Base-by-base conservation (phyloP, 2,113 vertebrate species). In the Melierax canorus region DNA sequence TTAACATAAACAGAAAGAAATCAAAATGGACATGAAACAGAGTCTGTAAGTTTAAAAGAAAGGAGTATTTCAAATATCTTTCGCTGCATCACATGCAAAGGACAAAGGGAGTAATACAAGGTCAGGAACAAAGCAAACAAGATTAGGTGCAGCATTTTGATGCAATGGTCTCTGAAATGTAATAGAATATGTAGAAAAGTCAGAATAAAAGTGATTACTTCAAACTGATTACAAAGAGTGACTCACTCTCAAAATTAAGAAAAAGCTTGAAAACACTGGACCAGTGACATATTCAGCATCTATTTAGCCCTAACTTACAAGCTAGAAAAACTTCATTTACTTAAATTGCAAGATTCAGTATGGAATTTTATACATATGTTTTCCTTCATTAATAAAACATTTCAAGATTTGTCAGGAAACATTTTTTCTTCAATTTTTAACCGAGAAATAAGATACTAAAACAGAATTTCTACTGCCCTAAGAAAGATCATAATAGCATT, bases 1-100 rank as follows among this genome's bases (percentile, higher is more conserved):
- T 91, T 82, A 88, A 75, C 83, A 87, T 53, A 94, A 39, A 92
- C 43, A 93, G 81, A 97, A 87, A 93, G 59, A 87, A 95, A 96
- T 58, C 45, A 51, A 81, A 81, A 96, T 81, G 77, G 36, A 69
- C 83, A 86, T 64, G 48, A 93, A 97, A 90, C 63, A 72, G 48
- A 89, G 45, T 20, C 76, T 76, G 23, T 41, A 92, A 85, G 55
- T 55, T 96, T 73, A 56, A 93, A 91, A 90, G 36, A 79, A 84
- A 2, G 30, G 53, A 62, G 51, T 64, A 86, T 88, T 66, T 75
- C 56, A 64, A 74, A 36, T 76, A 77, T 24, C 69, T 93, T 86
- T 1, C 1, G 32, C 27, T 75, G 51, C 81, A 87, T 36, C 55
- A 76, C 16, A 73, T 59, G 39, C 24, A 85, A 19, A 66, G 60